A percentile compares a stretch with the other conserved stretches of the same genome.
Evolutionary conservation across 2,113 vertebrate genomes (phyloP).

Genomic region (Thryonomys swinderianus): DNA sequence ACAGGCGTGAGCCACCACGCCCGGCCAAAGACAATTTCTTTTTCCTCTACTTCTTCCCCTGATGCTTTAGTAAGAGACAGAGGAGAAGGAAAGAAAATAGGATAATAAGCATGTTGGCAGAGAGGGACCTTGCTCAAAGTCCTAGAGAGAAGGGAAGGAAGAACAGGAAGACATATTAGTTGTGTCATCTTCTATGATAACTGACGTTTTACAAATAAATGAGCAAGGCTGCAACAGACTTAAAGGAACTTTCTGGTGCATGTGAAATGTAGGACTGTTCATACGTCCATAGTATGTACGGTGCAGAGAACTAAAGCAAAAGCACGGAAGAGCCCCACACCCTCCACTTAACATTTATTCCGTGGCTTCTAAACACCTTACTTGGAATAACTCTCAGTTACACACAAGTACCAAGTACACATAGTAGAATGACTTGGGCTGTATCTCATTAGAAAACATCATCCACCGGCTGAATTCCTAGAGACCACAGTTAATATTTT

Average conservation of each 20-base stretch:
- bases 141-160: neutral
- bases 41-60: neutral
- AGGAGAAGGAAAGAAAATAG: neutral
- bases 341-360: neutral
- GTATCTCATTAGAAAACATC: neutral
- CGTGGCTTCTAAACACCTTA: neutral
- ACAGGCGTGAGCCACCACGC: too few species aligned
- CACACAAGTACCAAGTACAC: neutral
- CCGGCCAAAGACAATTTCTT: neutral
- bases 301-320: neutral
- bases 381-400: neutral
- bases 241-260: neutral
- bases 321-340: neutral
- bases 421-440: neutral
- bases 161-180: too few species aligned
- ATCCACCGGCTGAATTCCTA: neutral
- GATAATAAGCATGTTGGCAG: neutral
- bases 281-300: accelerated
- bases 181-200: neutral
- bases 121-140: neutral
- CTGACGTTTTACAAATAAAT: neutral
- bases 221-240: neutral
- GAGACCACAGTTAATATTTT: neutral
- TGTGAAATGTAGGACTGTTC: neutral
- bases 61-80: neutral